Percentiles rank a stretch among this genome's conserved stretches.
Evolutionary conservation across 2,797 vertebrate species (phyloP).

Genomic region (Sebastes reedi): DNA sequence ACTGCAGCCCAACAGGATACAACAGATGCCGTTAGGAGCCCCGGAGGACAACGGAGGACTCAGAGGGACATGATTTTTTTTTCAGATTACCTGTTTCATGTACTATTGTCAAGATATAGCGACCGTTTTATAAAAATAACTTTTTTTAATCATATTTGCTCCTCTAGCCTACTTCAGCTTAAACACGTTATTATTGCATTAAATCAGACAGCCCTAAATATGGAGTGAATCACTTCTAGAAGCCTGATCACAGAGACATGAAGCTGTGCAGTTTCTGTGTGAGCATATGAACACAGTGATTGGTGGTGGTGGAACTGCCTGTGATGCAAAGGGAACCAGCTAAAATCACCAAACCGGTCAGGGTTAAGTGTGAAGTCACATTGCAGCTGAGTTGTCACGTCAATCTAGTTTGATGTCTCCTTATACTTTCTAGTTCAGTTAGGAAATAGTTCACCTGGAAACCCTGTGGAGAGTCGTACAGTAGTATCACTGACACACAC

Average conservation of each 20-base stretch:
- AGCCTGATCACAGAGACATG: background rate
- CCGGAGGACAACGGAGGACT: rapidly evolving
- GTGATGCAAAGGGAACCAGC: background rate
- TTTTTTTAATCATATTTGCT: too few relatives aligned
- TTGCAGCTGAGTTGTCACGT: background rate
- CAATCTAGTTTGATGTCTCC: background rate
- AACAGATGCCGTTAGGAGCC: too few relatives aligned
- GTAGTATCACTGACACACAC: constrained; percentile 1
- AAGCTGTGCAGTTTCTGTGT: background rate
- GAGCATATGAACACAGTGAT: background rate
- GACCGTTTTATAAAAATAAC: too few relatives aligned
- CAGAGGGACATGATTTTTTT: too few relatives aligned
- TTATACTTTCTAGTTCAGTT: background rate
- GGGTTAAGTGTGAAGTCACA: background rate
- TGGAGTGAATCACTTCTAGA: background rate
- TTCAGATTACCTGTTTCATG: too few relatives aligned
- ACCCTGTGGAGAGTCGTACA: background rate
- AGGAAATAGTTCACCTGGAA: background rate
- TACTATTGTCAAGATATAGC: rapidly evolving
- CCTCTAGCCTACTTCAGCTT: too few relatives aligned
- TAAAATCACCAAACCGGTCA: too few relatives aligned
- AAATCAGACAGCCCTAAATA: too few relatives aligned
- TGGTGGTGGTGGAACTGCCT: background rate
- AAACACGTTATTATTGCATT: too few relatives aligned
- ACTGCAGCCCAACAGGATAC: too few relatives aligned